Evolutionary conservation across 2,888 invertebrate genomes (phyloP).

Genomic region (Ctena decussata): DNA sequence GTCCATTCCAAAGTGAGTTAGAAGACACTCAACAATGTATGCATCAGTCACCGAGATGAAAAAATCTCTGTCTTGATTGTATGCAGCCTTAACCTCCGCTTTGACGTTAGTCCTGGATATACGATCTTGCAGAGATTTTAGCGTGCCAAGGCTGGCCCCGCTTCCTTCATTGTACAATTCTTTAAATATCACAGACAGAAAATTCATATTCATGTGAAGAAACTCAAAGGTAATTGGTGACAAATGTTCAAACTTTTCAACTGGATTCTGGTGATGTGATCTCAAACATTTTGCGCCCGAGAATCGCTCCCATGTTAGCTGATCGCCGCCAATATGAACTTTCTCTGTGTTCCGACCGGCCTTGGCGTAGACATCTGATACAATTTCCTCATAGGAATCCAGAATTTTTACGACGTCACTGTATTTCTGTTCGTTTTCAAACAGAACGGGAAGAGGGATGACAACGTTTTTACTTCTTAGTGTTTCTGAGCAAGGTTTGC

Average conservation of each 20-base stretch:
- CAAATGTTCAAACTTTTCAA: background rate
- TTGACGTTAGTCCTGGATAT: background rate
- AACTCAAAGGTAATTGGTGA: background rate
- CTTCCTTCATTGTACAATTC: background rate
- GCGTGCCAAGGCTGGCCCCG: background rate
- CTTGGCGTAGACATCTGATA: background rate
- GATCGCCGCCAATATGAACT: background rate
- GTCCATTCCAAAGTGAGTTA: constrained; percentile 49
- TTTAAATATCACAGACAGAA: no score
- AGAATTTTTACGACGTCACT: constrained; percentile 20
- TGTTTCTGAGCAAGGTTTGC: background rate
- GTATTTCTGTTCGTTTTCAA: constrained; percentile 44
- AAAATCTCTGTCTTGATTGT: constrained; percentile 57
- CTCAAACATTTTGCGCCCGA: background rate
- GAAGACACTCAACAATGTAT: constrained; percentile 40
- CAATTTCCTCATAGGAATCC: constrained; percentile 6
- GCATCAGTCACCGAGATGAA: constrained; percentile 37
- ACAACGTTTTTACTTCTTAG: constrained; percentile 5
- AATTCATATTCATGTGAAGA: background rate
- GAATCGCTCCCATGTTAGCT: background rate
- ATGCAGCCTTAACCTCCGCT: background rate
- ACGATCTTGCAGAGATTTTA: background rate
- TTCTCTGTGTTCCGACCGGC: background rate
- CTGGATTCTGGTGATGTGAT: background rate
- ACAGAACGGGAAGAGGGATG: constrained; percentile 22